Evolutionary conservation across 2,797 vertebrate genomes (phyloP).

Genomic region (Distichodus sexfasciatus): DNA sequence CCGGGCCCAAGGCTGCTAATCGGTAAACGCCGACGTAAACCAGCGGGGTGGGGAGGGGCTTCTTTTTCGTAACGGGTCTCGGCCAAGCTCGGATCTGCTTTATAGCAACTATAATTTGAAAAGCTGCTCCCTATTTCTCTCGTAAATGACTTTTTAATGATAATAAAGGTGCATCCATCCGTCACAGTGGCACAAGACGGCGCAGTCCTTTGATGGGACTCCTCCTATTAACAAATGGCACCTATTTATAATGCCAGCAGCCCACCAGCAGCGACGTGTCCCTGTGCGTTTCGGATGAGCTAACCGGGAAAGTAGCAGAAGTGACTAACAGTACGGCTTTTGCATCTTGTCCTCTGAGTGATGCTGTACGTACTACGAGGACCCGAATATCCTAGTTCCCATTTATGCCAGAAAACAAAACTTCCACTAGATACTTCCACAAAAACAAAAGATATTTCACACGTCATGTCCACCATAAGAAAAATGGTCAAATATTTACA

Average conservation of each 20-base stretch:
- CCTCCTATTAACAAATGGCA: constrained; percentile 61
- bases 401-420: too few species aligned
- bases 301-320: constrained; percentile 32
- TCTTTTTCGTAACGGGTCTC: constrained; percentile 44
- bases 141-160: constrained; percentile 72
- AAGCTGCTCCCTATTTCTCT: constrained; percentile 64
- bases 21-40: constrained; percentile 38
- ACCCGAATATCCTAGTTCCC: too few species aligned
- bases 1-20: constrained; percentile 9
- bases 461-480: too few species aligned
- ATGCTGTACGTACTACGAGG: too few species aligned
- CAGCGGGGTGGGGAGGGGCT: background rate
- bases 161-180: constrained; percentile 64
- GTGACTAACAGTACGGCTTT: constrained; percentile 1
- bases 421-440: too few species aligned
- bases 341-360: too few species aligned
- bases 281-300: constrained; percentile 42
- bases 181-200: constrained; percentile 60
- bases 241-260: constrained; percentile 67
- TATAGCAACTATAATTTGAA: constrained; percentile 62
- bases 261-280: constrained; percentile 36
- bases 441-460: too few species aligned
- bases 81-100: constrained; percentile 49
- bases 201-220: constrained; percentile 58
- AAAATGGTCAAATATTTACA: too few species aligned